phyloP scores from a whole-genome alignment of 1,140 invertebrate genomes.

The Planococcus citri region DNA sequence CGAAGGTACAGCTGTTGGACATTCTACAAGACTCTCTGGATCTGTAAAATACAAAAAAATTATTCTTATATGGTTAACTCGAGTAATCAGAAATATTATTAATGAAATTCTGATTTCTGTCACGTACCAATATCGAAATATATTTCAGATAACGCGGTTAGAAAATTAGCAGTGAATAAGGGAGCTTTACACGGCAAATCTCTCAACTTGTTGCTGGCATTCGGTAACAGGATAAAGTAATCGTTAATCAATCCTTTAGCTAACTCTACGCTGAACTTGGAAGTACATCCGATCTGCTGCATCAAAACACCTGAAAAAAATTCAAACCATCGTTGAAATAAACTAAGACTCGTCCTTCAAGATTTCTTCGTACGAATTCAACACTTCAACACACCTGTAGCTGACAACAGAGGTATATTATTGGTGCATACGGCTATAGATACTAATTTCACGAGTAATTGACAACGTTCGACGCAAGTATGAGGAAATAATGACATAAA shows the following conservation, averaged over 20 bases:
- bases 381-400: too few species aligned
- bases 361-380: too few species aligned
- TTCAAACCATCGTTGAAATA: background rate
- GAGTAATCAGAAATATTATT: too few species aligned
- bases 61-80: too few species aligned
- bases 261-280: conserved; percentile 40
- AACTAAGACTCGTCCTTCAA: too few species aligned
- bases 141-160: conserved; percentile 65
- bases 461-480: conserved; percentile 49
- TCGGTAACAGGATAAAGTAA: conserved; percentile 57
- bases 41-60: background rate
- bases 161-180: conserved; percentile 65
- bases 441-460: conserved; percentile 60
- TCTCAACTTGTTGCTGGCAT: conserved; percentile 48
- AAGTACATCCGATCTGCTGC: conserved; percentile 68
- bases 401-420: conserved; percentile 53
- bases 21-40: background rate
- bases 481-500: conserved; percentile 63
- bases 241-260: conserved; percentile 62
- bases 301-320: conserved; percentile 50
- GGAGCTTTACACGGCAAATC: conserved; percentile 54
- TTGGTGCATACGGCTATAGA: conserved; percentile 62
- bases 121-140: conserved; percentile 37
- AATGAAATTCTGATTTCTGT: too few species aligned
- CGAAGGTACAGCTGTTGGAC: background rate